These are phyloP conservation scores for Drosophila sulfurigaster DNA, from an alignment of 1,140 invertebrate species.

Conservation along the genomic window DNA sequence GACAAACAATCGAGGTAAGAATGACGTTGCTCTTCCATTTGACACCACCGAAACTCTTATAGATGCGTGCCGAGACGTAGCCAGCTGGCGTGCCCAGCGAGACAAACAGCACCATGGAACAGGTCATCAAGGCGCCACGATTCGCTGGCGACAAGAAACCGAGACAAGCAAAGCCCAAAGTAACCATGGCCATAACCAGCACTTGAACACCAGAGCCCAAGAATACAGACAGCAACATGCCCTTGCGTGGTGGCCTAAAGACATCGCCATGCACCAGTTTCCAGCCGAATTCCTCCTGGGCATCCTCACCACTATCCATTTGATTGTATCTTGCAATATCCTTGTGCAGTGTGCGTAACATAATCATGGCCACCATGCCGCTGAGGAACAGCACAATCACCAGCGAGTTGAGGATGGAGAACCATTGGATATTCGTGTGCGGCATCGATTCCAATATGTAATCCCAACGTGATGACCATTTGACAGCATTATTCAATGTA, in stretches of 20 bases:
- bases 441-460: constrained; percentile 99
- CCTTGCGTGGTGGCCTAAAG: constrained; percentile 97
- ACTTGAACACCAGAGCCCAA: constrained; percentile 98
- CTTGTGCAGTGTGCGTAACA: constrained; percentile 98
- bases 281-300: constrained; percentile 99
- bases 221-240: constrained; percentile 97
- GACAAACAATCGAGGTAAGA: constrained; percentile 97
- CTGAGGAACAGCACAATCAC: constrained; percentile 96
- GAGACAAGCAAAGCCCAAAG: constrained; percentile 97
- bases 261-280: constrained; percentile 98
- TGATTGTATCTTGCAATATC: constrained; percentile 99
- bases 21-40: constrained; percentile 99
- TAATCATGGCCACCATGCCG: constrained; percentile 99
- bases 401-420: constrained; percentile 96
- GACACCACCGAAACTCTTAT: constrained; percentile 99
- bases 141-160: constrained; percentile 99
- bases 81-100: constrained; percentile 97
- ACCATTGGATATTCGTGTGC: constrained; percentile 99
- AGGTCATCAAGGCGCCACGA: constrained; percentile 99
- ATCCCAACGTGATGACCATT: constrained; percentile 99
- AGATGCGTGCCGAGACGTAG: constrained; percentile 97
- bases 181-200: constrained; percentile 91
- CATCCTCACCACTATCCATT: constrained; percentile 98
- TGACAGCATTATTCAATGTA: constrained; percentile 92
- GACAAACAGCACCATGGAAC: constrained; percentile 97